phyloP scores from a whole-genome alignment of 2,797 vertebrate species.

The Gymnoscopelus microlampas region DNA sequence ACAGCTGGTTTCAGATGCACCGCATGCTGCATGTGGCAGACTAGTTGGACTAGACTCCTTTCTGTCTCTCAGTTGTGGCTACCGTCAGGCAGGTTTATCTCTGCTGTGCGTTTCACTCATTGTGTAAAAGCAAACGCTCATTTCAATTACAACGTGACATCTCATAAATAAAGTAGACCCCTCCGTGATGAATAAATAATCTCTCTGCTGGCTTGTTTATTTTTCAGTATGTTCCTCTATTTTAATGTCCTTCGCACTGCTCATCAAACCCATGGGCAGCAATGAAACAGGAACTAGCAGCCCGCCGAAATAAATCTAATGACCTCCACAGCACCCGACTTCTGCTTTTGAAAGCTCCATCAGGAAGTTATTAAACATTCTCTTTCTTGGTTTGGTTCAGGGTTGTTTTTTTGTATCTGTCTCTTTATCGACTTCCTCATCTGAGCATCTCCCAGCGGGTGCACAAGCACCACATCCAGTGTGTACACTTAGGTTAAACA shows the following conservation, averaged over 20 bases:
- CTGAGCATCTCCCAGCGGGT: neutral
- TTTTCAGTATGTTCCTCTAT: neutral
- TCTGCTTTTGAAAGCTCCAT: slow-evolving; percentile 42
- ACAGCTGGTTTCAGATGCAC: too few relatives aligned
- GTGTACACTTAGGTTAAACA: neutral
- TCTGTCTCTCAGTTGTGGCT: too few relatives aligned
- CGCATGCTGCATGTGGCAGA: too few relatives aligned
- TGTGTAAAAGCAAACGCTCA: too few relatives aligned
- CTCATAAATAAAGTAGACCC: too few relatives aligned
- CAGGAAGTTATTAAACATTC: slow-evolving; percentile 15
- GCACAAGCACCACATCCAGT: neutral
- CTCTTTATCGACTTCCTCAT: neutral
- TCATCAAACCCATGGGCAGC: slow-evolving; percentile 6
- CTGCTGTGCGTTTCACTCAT: too few relatives aligned
- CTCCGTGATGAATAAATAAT: too few relatives aligned
- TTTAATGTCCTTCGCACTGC: neutral
- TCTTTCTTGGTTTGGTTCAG: neutral
- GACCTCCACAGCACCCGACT: slow-evolving; percentile 13
- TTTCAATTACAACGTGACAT: too few relatives aligned
- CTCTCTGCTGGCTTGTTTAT: too few relatives aligned
- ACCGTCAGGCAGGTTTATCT: too few relatives aligned
- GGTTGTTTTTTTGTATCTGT: neutral
- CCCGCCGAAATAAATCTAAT: slow-evolving; percentile 25
- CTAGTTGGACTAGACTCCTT: too few relatives aligned
- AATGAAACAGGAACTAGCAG: slow-evolving; percentile 18